Conservation (phyloP, 2,113 vertebrate genomes). For the Lathamus discolor region DNA sequence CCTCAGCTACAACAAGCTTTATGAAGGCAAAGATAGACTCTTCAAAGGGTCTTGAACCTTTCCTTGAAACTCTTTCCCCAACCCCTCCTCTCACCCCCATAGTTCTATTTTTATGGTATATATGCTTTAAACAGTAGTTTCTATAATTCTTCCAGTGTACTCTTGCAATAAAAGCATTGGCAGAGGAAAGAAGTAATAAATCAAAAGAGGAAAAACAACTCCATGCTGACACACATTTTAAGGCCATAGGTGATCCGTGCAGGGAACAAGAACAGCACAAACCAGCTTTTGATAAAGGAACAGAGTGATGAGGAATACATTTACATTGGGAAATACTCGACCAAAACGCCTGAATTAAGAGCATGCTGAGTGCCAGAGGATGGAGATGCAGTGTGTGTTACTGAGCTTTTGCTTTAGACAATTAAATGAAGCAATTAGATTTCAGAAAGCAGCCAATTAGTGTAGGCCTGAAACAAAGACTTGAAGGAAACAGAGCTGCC, state of each 20-base stretch:
- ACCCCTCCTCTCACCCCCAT: background rate
- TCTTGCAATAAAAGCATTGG: background rate
- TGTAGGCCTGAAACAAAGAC: slow-evolving; percentile 3
- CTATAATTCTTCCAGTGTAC: background rate
- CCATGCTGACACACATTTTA: background rate
- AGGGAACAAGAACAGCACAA: background rate
- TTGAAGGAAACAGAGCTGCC: slow-evolving; percentile 14
- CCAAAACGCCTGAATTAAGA: background rate
- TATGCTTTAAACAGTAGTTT: background rate
- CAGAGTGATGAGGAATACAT: background rate
- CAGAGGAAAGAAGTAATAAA: background rate
- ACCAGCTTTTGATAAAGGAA: background rate
- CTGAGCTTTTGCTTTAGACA: background rate
- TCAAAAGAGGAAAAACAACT: background rate
- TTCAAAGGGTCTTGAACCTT: background rate
- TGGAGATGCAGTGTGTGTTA: background rate
- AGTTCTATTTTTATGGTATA: background rate
- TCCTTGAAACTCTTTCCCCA: background rate
- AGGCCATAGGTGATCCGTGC: background rate
- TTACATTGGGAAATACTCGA: background rate
- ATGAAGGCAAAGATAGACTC: background rate
- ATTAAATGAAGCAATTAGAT: slow-evolving; percentile 25
- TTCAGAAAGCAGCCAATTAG: slow-evolving; percentile 16
- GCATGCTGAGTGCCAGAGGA: background rate
- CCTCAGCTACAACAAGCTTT: fast-evolving